Percentiles rank a stretch among this genome's conserved stretches.
Conservation (phyloP, 2,888 invertebrate species). For the Palloptera scutellata region DNA sequence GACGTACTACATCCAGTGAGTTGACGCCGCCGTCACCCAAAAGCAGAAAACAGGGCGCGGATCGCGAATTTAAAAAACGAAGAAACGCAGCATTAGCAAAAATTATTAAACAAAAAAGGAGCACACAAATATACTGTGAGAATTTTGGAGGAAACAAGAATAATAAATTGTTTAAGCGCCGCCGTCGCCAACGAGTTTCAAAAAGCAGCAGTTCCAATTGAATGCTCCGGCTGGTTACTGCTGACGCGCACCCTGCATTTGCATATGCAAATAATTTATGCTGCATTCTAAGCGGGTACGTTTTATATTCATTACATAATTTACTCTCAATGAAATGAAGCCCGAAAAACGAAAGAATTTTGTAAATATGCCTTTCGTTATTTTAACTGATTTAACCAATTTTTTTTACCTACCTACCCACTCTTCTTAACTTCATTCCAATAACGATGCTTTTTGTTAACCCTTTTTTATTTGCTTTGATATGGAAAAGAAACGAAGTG, state of each 20-base stretch:
- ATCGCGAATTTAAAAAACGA: constrained; percentile 13
- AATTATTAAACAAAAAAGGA: not conserved
- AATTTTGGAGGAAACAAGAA: too few species aligned
- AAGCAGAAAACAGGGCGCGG: constrained; percentile 34
- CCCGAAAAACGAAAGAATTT: not conserved
- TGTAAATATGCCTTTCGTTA: not conserved
- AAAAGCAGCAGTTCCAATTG: too few species aligned
- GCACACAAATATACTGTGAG: not conserved
- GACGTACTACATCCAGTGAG: too few species aligned
- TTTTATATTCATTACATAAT: not conserved
- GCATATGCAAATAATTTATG: constrained; percentile 12
- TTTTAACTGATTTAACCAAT: too few species aligned
- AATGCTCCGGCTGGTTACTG: too few species aligned
- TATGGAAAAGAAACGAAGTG: too few species aligned
- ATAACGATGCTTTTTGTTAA: constrained; percentile 12
- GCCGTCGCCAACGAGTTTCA: too few species aligned
- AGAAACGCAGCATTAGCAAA: not conserved
- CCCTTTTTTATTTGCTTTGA: constrained; percentile 1
- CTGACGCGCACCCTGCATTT: too few species aligned
- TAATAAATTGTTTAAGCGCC: too few species aligned
- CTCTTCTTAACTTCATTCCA: not conserved
- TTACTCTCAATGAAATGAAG: too few species aligned
- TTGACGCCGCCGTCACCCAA: not conserved
- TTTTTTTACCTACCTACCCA: too few species aligned
- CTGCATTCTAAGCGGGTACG: constrained; percentile 24